Evolutionary conservation across 2,888 invertebrate genomes (phyloP).

Genomic region (Tachina lurida): DNA sequence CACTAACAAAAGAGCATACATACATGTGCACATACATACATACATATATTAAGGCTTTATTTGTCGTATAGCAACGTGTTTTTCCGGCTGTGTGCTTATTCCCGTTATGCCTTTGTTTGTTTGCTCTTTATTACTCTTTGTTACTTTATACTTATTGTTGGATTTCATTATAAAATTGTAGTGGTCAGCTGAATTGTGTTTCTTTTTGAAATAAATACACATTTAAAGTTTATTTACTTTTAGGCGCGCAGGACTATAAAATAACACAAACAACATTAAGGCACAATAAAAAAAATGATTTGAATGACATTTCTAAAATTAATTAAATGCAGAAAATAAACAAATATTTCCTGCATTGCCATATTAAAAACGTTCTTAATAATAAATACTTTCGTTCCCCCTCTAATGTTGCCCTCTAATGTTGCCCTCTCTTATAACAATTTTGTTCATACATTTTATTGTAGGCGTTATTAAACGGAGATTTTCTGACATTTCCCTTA

Average conservation of each 20-base stretch:
- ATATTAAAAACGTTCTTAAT: background rate
- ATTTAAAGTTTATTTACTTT: conserved; percentile 28
- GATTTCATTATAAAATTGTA: conserved; percentile 4
- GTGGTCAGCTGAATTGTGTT: conserved; percentile 24
- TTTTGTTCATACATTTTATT: conserved; percentile 42
- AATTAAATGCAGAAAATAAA: background rate
- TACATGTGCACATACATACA: background rate
- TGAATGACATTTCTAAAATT: background rate
- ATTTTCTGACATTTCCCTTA: conserved; percentile 21
- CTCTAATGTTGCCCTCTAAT: background rate
- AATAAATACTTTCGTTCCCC: background rate
- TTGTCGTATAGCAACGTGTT: conserved; percentile 36
- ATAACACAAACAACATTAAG: conserved; percentile 5
- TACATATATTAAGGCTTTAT: background rate
- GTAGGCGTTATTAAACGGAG: conserved; percentile 45
- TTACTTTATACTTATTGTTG: conserved; percentile 41
- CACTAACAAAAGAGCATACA: background rate
- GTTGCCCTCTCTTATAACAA: background rate
- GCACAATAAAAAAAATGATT: background rate
- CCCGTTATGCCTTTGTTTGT: conserved; percentile 39
- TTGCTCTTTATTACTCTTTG: conserved; percentile 22
- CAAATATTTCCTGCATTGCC: background rate
- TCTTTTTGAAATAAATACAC: background rate
- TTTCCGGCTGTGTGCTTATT: conserved; percentile 53
- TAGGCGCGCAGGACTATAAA: conserved; percentile 65